Percentiles rank a stretch among this genome's conserved stretches.
Evolutionary conservation across 2,797 vertebrate genomes (phyloP).

Genomic region (Cottoperca gobio): DNA sequence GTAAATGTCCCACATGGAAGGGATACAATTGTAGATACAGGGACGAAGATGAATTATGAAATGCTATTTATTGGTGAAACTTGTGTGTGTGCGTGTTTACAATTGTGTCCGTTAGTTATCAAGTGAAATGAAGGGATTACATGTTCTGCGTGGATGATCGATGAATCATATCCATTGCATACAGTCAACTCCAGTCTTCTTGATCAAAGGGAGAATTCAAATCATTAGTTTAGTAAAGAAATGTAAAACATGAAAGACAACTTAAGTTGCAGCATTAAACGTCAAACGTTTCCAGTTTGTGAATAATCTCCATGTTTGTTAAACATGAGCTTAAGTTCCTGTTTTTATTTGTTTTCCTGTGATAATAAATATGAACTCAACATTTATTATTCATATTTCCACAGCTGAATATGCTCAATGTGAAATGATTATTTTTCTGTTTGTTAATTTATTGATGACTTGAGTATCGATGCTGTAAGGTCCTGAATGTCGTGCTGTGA

Average conservation of each 20-base stretch:
- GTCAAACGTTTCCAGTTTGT: not conserved
- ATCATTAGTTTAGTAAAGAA: not conserved
- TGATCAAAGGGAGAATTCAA: not conserved
- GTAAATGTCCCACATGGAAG: not conserved
- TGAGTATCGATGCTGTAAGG: constrained; percentile 32
- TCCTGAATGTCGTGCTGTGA: constrained; percentile 55
- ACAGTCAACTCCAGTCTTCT: not conserved
- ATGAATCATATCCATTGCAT: not conserved
- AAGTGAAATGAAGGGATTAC: constrained; percentile 32
- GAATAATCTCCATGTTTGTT: not conserved
- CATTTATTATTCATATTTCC: constrained; percentile 13
- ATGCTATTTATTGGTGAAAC: constrained; percentile 65
- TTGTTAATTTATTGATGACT: constrained; percentile 37
- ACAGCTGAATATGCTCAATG: constrained; percentile 11
- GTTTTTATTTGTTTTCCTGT: not conserved
- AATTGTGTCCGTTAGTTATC: constrained; percentile 27
- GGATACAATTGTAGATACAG: constrained; percentile 39
- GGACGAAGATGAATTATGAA: constrained; percentile 36
- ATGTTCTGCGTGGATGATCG: not conserved
- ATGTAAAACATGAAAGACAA: not conserved
- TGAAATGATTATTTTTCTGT: constrained; percentile 16
- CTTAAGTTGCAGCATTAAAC: not conserved
- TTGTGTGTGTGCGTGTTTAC: constrained; percentile 38
- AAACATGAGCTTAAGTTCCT: not conserved
- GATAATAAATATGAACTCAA: not conserved